Conservation (phyloP, 1,140 invertebrate species). For the Saccostrea cuccullata region DNA sequence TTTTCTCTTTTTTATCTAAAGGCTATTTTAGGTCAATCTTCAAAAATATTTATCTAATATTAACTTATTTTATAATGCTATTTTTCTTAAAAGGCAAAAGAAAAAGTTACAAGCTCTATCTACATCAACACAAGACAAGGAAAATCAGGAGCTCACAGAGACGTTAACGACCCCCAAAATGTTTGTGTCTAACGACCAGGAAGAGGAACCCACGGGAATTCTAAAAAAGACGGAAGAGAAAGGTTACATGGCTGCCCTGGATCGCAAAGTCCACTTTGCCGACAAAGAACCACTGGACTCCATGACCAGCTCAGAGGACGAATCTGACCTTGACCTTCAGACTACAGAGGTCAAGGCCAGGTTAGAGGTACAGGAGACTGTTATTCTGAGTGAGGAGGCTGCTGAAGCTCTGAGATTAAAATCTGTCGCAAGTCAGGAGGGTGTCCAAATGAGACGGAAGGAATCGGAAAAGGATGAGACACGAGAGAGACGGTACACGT, state of each 20-base stretch:
- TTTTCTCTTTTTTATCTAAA: too few species aligned
- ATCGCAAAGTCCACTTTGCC: conserved; percentile 51
- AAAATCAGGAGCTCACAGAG: not conserved
- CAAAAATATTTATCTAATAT: too few species aligned
- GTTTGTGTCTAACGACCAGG: conserved; percentile 12
- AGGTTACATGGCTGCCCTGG: not conserved
- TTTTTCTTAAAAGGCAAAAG: conserved; percentile 35
- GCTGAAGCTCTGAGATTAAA: not conserved
- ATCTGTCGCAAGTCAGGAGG: not conserved
- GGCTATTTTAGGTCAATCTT: too few species aligned
- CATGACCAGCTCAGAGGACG: conserved; percentile 34
- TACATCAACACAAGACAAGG: not conserved
- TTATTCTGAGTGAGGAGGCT: conserved; percentile 8
- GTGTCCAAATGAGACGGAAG: not conserved
- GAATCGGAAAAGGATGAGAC: not conserved
- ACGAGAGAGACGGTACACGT: not conserved
- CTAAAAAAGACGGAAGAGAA: conserved; percentile 12
- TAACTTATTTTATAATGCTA: too few species aligned
- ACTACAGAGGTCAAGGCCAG: not conserved
- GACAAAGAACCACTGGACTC: conserved; percentile 3
- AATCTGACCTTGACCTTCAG: not conserved
- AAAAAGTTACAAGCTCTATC: conserved; percentile 30
- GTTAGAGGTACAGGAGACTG: conserved; percentile 36
- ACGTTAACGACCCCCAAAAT: conserved; percentile 41
- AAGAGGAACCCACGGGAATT: conserved; percentile 45